Base-by-base conservation (phyloP, 2,888 invertebrate species). In the Metacarcinus magister region DNA sequence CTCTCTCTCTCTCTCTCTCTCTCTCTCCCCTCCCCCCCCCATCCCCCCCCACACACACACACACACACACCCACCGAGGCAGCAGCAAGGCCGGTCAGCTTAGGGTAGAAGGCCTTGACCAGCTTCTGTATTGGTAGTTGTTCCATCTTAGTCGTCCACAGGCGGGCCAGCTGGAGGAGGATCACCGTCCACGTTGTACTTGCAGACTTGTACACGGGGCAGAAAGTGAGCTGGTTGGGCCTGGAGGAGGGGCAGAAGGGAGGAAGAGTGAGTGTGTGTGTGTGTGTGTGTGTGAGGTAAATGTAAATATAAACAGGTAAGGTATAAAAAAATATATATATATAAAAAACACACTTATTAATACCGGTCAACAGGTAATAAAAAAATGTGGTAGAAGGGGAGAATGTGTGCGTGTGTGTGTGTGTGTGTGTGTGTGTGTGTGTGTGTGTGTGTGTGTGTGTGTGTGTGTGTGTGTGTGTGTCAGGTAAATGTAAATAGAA, bases 91-190 rank as follows among this genome's bases (percentile, higher is more conserved):
- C 93, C 95, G n/a, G 93, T 94, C 23, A 96, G 60, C 75, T 87
- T 95, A 0, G 97, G 97, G 92, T 90, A 96, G 90, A 92, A 89
- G 54, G 95, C 93, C 19, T 93, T 67, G 39, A 97, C 39, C 32
- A 95, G 43, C 16, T 95, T 94, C 98, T 99, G 99, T 94, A 99
- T 99, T 97, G 98, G 98, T 97, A 99, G 99, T 97, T 99, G 99
- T 97, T 98, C 98, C 98, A 99, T 98, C 97, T 99, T 99, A 98
- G 99, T 99, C 98, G 99, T 99, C 97, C 99, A 98, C 97, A 99
- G 67, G 0, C 96, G 96, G 7, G 93, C 94, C 32, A 97, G 89
- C 39, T 96, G 89, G 8, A 96, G 92, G 98, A 99, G 99, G 97
- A 99, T 99, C 97, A 99, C 99, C 97, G 98, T 98, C 97, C 99